Base-by-base conservation (phyloP, 1,140 invertebrate genomes). In the Pseudobourletiella spinata region DNA sequence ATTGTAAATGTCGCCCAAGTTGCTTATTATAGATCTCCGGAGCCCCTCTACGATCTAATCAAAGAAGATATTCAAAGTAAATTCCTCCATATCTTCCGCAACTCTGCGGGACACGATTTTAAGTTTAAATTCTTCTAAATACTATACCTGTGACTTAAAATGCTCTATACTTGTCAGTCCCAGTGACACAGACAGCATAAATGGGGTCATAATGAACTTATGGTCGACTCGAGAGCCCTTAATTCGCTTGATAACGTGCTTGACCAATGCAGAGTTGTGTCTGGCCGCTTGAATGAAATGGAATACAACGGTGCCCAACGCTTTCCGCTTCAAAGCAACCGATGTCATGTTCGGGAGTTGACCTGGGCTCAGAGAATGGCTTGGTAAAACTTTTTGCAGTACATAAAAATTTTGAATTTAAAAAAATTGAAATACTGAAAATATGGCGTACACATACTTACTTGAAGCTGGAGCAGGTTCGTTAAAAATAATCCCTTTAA, bases 261-360 rank as follows among this genome's bases (percentile, higher is more conserved):
- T 44, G 3, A 63, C 24, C 0, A 68, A 8, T 24, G 42, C 6
- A 1, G 57, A 42, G 26, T 26, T 35, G 20, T 68, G 59, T 42
- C 56, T 30, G 1, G 63, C 52, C 6, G 39, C 51, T 32, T 69
- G 59, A 20, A 66, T 32, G 25, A 69, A 65, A 29, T 65, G 50
- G 20, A 48, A 69, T 2, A 66, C 63, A 4, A 61, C 58, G 14
- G 64, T 65, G 0, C 67, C 67, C 15, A 69, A 30, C 6, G 60
- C 44, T n/a, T 62, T 58, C 28, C 44, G 24, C 35, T 51, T 57
- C 18, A 35, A 25, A 3, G 15, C 30, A 15, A 30, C 32, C 8
- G 32, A 39, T n/a, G n/a, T n/a, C n/a, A n/a, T n/a, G 32, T 39
- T 39, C 32, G n/a, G n/a, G 8, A n/a, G 32, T n/a, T 39, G 32